These are phyloP conservation scores for Nixonia krombeini DNA, from an alignment of 1,140 invertebrate genomes.

Conservation along the genomic window DNA sequence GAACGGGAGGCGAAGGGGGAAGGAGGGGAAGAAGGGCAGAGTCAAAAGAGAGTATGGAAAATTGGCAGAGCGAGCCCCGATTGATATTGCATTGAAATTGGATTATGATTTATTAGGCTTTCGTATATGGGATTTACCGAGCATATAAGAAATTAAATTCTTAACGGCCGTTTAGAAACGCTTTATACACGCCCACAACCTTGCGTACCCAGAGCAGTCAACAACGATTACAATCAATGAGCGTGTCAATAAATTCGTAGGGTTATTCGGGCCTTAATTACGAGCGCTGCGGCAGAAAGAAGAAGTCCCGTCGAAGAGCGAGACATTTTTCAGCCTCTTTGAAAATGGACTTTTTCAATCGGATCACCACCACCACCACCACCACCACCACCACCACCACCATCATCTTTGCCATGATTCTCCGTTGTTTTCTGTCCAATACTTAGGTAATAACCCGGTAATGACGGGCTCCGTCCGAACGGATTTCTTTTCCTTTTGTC, in stretches of 20 bases:
- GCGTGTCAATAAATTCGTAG: constrained; percentile 3
- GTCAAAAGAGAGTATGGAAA: constrained; percentile 42
- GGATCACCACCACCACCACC: constrained; percentile 29
- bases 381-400: no score
- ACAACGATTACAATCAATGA: constrained; percentile 5
- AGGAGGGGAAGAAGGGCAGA: constrained; percentile 20
- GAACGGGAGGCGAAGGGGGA: no score
- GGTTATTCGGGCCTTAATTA: background rate
- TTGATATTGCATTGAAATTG: constrained; percentile 62
- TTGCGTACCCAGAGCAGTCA: background rate
- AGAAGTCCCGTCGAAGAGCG: no score
- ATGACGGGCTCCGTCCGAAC: constrained; percentile 59
- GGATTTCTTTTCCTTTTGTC: constrained; percentile 56
- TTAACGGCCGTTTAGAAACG: constrained; percentile 8
- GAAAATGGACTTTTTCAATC: constrained; percentile 20
- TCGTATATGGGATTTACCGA: constrained; percentile 19
- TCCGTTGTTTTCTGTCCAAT: constrained; percentile 49
- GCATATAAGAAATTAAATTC: constrained; percentile 12
- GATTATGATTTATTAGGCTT: constrained; percentile 62
- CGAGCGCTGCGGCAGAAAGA: background rate
- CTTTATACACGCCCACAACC: background rate
- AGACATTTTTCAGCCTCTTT: background rate
- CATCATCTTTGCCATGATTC: no score
- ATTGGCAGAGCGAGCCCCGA: constrained; percentile 41
- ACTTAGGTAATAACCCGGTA: constrained; percentile 66